Base-by-base conservation (phyloP, 2,113 vertebrate genomes). In the Gambusia holbrooki region DNA sequence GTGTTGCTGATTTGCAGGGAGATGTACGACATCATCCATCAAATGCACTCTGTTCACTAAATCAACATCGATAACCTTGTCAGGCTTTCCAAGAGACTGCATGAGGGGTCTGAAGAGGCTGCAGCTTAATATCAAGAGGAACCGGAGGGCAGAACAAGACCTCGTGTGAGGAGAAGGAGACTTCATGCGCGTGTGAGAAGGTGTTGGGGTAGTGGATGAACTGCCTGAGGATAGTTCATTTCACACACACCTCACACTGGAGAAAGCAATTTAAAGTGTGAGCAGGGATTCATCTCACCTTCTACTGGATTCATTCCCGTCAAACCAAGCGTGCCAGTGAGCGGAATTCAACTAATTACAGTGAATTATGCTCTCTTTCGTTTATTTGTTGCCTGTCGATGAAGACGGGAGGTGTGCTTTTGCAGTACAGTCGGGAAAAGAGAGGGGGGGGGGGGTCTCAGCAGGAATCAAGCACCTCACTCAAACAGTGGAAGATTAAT, bases 1-100 rank as follows among this genome's bases (percentile, higher is more conserved):
- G 1, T 33, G 65, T 60, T 68, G 45, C 45, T 48, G 64, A 83
- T 74, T 83, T 69, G 62, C 67, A 64, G 83, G 81, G 62, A 72
- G 67, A 77, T 61, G 58, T 61, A 35, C 12, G 4, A 27, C 9
- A 73, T 76, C 69, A 33, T 58, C 83, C 74, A 79, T 66, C 77
- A 74, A 71, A 75, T 75, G 77, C 66, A 48, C 30, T 65, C 64
- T 62, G 71, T 74, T 73, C 70, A 58, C 75, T 48, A 78, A 81
- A 80, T 62, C 7, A 48, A 48, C 76, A 87, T 87, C 87, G 70
- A 87, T 85, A 85, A 77, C 62, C 70, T 65, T 69, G 77, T 83
- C 75, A 29, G 1, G 70, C 68, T 71, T 66, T 69, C 69, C 40
- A 81, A 75, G 67, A 74, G 62, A 63, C 40, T 30, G 80, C 51